Evolutionary conservation across 2,888 invertebrate genomes (phyloP), one percentile per base, ranked within the genome.

Genomic region (Eupithecia vulgata): DNA sequence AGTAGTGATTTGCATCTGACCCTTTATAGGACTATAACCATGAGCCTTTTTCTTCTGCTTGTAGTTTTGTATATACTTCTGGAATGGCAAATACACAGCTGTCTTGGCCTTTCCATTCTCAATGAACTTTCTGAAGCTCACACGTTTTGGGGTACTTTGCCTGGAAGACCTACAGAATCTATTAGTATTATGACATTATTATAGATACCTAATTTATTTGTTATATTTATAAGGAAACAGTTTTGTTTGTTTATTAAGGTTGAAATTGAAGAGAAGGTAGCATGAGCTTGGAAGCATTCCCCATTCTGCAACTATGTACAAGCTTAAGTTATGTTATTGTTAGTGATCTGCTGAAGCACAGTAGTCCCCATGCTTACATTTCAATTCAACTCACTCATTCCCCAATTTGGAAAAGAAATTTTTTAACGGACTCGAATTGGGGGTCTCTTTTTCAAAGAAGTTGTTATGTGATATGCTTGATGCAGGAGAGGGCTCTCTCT

Each of bases 41-140:
- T 83, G 86, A 0, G 83, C 78, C 76, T 91, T 93, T 79, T 92
- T 94, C 81, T 93, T 94, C 15, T 87, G 84, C 79, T 89, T 92
- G 76, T 93, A 93, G 74, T 88, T 93, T 76, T 94, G 90, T 66
- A 93, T 90, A 74, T 91, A 91, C 75, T 93, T 93, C 75, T 89
- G 95, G 82, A 97, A 97, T 15, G 97, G 96, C 95, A 96, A 95
- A 82, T 97, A 97, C 74, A 95, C 95, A 13, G 94, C 92, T 17
- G 92, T 93, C 83, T 93, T 91, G 15, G 90, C 90, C 76, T 90
- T 90, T 37, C 90, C 90, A 80, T 92, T 94, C 80, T 95, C 94
- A 78, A 94, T 90, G 70, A 94, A 87, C 80, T 91, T 92, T 5
- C 91, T 87, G 75, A 94, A 94, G 81, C 92, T 94, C 6, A 93